A percentile compares a stretch with the other conserved stretches of the same genome.
phyloP scores from a whole-genome alignment of 2,113 vertebrate species.

The Xenotilapia longispinis region DNA sequence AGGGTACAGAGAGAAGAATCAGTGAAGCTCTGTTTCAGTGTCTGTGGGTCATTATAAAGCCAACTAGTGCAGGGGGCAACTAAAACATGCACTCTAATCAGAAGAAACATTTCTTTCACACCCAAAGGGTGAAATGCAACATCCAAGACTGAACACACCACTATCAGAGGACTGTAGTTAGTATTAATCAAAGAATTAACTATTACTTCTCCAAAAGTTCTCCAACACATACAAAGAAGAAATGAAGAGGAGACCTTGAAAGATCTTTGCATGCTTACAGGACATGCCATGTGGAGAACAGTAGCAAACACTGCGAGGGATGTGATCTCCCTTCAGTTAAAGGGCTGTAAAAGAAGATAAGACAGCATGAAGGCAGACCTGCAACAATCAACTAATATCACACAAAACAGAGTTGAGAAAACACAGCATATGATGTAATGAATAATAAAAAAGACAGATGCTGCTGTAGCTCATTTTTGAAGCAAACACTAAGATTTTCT shows the following conservation, averaged over 20 bases:
- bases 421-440: neutral
- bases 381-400: neutral
- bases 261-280: slow-evolving; percentile 41
- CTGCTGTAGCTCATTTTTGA: neutral
- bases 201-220: neutral
- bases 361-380: neutral
- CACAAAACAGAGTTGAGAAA: neutral
- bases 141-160: neutral
- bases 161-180: neutral
- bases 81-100: neutral
- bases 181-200: neutral
- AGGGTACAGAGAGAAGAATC: neutral
- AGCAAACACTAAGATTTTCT: neutral
- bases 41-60: neutral
- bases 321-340: slow-evolving; percentile 8
- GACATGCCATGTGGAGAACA: slow-evolving; percentile 24
- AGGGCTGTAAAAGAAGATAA: slow-evolving; percentile 39
- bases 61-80: neutral
- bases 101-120: neutral
- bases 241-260: neutral
- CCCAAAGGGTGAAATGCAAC: neutral
- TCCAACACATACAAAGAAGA: neutral
- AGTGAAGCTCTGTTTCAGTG: neutral
- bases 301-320: neutral
- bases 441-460: neutral